Base-by-base conservation (phyloP, 1,140 invertebrate species). In the Gonatopus flavifemur region DNA sequence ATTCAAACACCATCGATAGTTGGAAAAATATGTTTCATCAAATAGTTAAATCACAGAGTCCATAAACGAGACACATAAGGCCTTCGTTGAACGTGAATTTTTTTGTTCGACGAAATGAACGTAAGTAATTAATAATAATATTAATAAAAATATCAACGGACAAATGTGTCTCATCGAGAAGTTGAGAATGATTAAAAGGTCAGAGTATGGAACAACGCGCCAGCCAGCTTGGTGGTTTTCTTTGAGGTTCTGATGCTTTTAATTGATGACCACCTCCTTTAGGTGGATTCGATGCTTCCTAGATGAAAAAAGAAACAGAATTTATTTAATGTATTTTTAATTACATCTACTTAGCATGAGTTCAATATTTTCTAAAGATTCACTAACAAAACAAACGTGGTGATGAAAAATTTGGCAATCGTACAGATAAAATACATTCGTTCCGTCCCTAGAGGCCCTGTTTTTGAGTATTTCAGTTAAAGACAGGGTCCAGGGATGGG, bases 201-300 rank as follows among this genome's bases (percentile, higher is more conserved):
- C 87, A 89, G 79, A 89, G 87, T 76, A 88, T 70, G 68, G 81
- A 82, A 81, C 87, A 89, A 71, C 86, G 82, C 21, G 86, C 82
- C 59, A 88, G 77, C 86, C 87, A 88, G 69, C 84, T 87, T 57
- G 84, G 80, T 45, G 86, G 84, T 75, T 89, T 89, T 74, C 85
- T 82, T 66, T 84, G 82, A 55, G 84, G 86, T 72, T 90, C 88
- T 64, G 81, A 82, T 46, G 84, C 79, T 73, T 85, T 85, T 59
- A 90, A 70, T 61, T 87, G 84, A 63, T 88, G 86, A 33, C 84
- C 85, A 49, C 76, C 74, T 59, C 86, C 84, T 78, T 88, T 88
- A 21, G 86, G 83, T 48, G 88, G 88, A 80, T 91, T 89, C 53
- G 86, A 89, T 57, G 88, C 88, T 75, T 91, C 88, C 88, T 91